phyloP scores from a whole-genome alignment of 64 coral and sea anemone genomes.

The Cladopsammia gracilis region DNA sequence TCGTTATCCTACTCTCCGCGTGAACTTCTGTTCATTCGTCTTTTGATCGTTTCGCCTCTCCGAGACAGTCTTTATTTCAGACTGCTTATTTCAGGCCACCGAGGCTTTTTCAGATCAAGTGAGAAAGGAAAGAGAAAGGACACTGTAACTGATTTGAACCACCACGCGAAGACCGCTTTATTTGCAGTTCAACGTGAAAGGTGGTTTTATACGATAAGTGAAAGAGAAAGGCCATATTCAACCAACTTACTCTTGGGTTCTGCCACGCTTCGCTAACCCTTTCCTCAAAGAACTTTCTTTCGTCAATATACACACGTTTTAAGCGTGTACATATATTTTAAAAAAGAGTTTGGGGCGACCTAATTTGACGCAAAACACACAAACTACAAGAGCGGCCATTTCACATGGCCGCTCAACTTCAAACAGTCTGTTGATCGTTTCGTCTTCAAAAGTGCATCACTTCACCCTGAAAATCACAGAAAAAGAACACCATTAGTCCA shows the following conservation, averaged over 20 bases:
- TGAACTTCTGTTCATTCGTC: no score
- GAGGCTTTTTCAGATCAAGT: not conserved
- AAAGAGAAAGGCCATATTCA: slow-evolving; percentile 56
- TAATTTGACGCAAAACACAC: slow-evolving; percentile 34
- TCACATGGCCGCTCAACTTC: slow-evolving; percentile 73
- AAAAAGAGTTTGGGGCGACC: slow-evolving; percentile 75
- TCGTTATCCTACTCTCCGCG: no score
- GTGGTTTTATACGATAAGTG: slow-evolving; percentile 31
- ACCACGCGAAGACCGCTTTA: slow-evolving; percentile 72
- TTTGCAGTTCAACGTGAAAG: slow-evolving; percentile 53
- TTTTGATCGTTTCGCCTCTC: not conserved
- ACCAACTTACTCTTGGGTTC: slow-evolving; percentile 94
- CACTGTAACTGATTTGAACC: slow-evolving; percentile 17
- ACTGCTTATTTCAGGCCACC: slow-evolving; percentile 80
- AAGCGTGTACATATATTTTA: slow-evolving; percentile 75
- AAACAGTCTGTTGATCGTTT: slow-evolving; percentile 76
- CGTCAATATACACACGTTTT: slow-evolving; percentile 87
- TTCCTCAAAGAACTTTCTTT: slow-evolving; percentile 90
- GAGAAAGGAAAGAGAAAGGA: slow-evolving; percentile 38
- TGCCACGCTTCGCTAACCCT: slow-evolving; percentile 80
- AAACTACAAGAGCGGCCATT: slow-evolving; percentile 70
- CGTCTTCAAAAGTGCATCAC: slow-evolving; percentile 61
- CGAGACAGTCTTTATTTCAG: slow-evolving; percentile 97
- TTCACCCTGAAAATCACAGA: slow-evolving; percentile 86
- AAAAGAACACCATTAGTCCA: slow-evolving; percentile 86